Conservation (phyloP, 2,797 vertebrate genomes). For the Platyrinchus mystaceus region DNA sequence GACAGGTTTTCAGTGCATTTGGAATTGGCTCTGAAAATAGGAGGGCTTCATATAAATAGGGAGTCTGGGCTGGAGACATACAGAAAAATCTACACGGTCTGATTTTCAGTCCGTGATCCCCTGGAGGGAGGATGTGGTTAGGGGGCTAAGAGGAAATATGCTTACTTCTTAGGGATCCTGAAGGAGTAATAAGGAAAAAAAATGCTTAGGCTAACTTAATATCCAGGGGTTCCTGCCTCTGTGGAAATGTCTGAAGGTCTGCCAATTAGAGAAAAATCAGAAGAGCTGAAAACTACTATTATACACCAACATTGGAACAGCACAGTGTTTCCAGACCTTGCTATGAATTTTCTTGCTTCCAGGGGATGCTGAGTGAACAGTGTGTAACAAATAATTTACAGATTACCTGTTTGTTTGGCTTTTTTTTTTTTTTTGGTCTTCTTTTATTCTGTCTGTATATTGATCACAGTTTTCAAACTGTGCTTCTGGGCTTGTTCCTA, state of each 20-base stretch:
- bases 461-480: neutral
- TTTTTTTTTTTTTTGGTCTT: neutral
- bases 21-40: neutral
- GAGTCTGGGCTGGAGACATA: neutral
- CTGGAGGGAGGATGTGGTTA: neutral
- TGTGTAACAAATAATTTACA: neutral
- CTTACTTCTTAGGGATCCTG: neutral
- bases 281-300: neutral
- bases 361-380: neutral
- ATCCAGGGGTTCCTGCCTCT: neutral
- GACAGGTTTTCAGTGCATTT: slow-evolving; percentile 22
- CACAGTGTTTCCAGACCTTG: neutral
- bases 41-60: neutral
- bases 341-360: neutral
- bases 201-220: neutral
- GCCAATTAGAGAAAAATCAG: neutral
- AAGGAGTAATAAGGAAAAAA: neutral
- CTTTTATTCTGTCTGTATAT: neutral
- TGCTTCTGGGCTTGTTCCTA: neutral
- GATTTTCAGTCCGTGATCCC: neutral
- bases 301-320: neutral
- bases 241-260: neutral
- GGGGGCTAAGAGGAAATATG: neutral
- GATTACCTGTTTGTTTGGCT: neutral
- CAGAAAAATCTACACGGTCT: neutral